Percentiles rank a stretch among this genome's conserved stretches.
These are phyloP conservation scores for Elegia similella DNA, from an alignment of 2,888 invertebrate genomes.

Conservation along the genomic window DNA sequence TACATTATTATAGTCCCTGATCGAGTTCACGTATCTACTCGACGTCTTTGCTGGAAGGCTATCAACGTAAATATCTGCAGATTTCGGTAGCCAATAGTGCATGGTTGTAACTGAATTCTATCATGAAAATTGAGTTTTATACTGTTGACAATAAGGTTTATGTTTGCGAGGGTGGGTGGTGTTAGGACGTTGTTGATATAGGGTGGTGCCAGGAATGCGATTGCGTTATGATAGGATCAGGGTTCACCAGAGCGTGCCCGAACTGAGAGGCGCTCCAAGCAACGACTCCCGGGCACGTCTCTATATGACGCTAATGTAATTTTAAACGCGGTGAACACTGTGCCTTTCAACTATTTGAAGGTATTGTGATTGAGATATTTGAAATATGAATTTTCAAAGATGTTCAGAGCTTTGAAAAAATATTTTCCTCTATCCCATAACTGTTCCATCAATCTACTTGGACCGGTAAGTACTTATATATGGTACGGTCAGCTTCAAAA, in stretches of 20 bases:
- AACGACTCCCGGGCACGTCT: conserved; percentile 50
- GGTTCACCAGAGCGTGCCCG: conserved; percentile 64
- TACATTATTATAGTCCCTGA: conserved; percentile 67
- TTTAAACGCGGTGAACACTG: conserved; percentile 56
- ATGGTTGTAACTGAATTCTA: conserved; percentile 35
- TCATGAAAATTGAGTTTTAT: conserved; percentile 28
- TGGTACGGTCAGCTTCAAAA: no score
- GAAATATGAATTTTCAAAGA: conserved; percentile 19
- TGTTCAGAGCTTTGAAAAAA: background rate
- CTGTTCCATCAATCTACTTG: no score
- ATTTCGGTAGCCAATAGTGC: conserved; percentile 44
- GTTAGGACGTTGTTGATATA: conserved; percentile 46
- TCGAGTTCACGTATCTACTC: conserved; percentile 74
- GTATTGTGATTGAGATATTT: conserved; percentile 31
- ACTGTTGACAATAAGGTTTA: conserved; percentile 40
- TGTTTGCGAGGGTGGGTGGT: conserved; percentile 24
- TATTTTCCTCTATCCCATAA: no score
- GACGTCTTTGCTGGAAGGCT: conserved; percentile 71
- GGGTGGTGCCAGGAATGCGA: conserved; percentile 56
- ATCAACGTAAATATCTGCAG: conserved; percentile 79
- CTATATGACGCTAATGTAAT: conserved; percentile 65
- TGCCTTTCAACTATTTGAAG: conserved; percentile 37
- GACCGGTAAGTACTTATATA: no score
- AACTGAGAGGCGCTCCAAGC: conserved; percentile 50
- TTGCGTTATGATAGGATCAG: conserved; percentile 81